A percentile compares a stretch with the other conserved stretches of the same genome.
phyloP scores from a whole-genome alignment of 1,140 invertebrate genomes.

The Babylonia areolata region DNA sequence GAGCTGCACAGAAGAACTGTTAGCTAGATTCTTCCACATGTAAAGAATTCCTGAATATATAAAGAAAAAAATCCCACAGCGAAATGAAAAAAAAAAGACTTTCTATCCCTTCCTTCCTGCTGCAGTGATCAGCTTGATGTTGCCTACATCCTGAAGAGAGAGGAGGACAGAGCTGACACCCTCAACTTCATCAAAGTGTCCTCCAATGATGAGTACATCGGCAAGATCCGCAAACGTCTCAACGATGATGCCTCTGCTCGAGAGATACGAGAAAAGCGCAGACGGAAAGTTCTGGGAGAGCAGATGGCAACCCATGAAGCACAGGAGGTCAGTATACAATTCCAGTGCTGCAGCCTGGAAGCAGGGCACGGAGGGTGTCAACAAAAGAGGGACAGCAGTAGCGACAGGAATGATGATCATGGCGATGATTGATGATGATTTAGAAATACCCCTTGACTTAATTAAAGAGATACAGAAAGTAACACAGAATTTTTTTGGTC shows the following conservation, averaged over 20 bases:
- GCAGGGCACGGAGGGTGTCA: too few relatives aligned
- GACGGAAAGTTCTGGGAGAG: slow-evolving; percentile 76
- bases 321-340: slow-evolving; percentile 66
- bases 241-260: slow-evolving; percentile 73
- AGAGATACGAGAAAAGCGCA: slow-evolving; percentile 73
- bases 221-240: slow-evolving; percentile 72
- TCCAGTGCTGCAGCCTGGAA: too few relatives aligned
- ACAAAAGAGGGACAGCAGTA: too few relatives aligned
- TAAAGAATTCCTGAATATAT: too few relatives aligned
- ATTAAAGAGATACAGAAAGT: too few relatives aligned
- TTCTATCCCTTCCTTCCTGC: slow-evolving; percentile 20
- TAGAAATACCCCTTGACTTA: too few relatives aligned
- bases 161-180: slow-evolving; percentile 60
- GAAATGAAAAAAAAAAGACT: not conserved
- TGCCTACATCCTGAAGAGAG: slow-evolving; percentile 58
- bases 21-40: too few relatives aligned
- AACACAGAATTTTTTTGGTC: too few relatives aligned
- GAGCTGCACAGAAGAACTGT: too few relatives aligned
- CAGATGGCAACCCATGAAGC: slow-evolving; percentile 73
- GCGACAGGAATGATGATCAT: too few relatives aligned
- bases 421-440: too few relatives aligned
- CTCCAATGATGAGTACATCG: slow-evolving; percentile 75
- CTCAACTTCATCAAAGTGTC: slow-evolving; percentile 64
- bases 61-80: not conserved
- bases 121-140: slow-evolving; percentile 63